These are phyloP conservation scores for Coregonus sp. DNA, from an alignment of 2,797 vertebrate species.

Conservation along the genomic window DNA sequence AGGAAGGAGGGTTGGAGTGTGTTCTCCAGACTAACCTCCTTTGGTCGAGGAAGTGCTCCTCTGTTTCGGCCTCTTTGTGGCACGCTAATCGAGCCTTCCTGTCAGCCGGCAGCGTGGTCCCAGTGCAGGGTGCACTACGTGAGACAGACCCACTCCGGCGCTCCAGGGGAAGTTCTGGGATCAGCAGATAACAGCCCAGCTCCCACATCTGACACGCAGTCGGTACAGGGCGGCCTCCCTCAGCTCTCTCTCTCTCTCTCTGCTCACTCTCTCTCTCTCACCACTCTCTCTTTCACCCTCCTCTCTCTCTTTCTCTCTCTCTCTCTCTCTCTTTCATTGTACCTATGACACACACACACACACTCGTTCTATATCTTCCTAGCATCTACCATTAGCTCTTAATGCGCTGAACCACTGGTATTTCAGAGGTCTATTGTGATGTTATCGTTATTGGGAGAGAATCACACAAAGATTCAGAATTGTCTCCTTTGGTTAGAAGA, in stretches of 20 bases:
- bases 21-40: constrained; percentile 75
- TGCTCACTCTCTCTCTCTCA: constrained; percentile 16
- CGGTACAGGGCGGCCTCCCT: constrained; percentile 51
- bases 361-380: constrained; percentile 14
- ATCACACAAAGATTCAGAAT: constrained; percentile 7
- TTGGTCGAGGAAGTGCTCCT: constrained; percentile 79
- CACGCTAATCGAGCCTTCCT: constrained; percentile 86
- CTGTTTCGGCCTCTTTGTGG: constrained; percentile 82
- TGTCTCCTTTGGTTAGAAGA: not conserved
- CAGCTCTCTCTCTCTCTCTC: constrained; percentile 43
- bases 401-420: constrained; percentile 30
- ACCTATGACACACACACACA: not conserved
- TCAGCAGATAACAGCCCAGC: constrained; percentile 84
- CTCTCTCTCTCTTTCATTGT: not conserved
- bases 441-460: constrained; percentile 28
- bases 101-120: constrained; percentile 76
- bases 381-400: constrained; percentile 7
- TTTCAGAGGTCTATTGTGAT: constrained; percentile 28
- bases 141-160: constrained; percentile 81
- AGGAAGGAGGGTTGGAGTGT: constrained; percentile 76
- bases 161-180: constrained; percentile 92
- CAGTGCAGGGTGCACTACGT: constrained; percentile 65
- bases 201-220: constrained; percentile 74
- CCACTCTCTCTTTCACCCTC: constrained; percentile 9
- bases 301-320: not conserved